Base-by-base conservation (phyloP, 2,113 vertebrate genomes). In the Paracanthobrama guichenoti region DNA sequence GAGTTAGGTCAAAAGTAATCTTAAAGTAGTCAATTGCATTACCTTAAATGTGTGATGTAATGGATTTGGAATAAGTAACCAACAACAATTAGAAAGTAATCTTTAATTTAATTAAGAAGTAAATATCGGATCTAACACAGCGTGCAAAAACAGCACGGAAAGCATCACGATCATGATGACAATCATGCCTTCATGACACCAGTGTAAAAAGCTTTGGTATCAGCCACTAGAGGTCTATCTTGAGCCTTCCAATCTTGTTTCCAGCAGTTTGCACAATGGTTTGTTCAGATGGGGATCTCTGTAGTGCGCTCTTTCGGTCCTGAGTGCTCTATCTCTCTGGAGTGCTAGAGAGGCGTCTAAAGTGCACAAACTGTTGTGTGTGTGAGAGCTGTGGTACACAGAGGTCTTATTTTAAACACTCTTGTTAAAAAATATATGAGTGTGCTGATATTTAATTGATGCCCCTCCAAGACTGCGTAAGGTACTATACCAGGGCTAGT, bases 391-490 rank as follows among this genome's bases (percentile, higher is more conserved):
- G 22, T 20, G 55, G 9, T 31, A 46, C 59, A 13, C 73, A 22
- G 64, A n/a, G 18, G 39, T 48, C 67, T 72, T 84, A 59, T 78
- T 84, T 85, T 79, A 79, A 85, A 85, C 83, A 79, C 64, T 62
- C 18, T 92, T 89, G 48, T 75, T 75, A 53, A 93, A 94, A 94
- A 91, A 94, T 94, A 94, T 79, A 93, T 93, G 90, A 90, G 93
- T 90, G 86, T 81, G 77, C 73, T 89, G 86, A 90, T 95, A 87
- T 90, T 92, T 94, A 91, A 94, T 94, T 93, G 88, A 94, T 94
- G 84, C 85, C 84, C 86, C 86, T 84, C 26, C 16, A 86, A 76
- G 88, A 90, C 77, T 74, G 62, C 73, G 88, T 79, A 83, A 91
- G 79, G 28, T 75, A 50, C 83, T 69, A 31, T 79, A 59, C 3